Evolutionary conservation across 2,888 invertebrate species (phyloP), one percentile per base, ranked within the genome.

Genomic region (Amaurobius ferox): DNA sequence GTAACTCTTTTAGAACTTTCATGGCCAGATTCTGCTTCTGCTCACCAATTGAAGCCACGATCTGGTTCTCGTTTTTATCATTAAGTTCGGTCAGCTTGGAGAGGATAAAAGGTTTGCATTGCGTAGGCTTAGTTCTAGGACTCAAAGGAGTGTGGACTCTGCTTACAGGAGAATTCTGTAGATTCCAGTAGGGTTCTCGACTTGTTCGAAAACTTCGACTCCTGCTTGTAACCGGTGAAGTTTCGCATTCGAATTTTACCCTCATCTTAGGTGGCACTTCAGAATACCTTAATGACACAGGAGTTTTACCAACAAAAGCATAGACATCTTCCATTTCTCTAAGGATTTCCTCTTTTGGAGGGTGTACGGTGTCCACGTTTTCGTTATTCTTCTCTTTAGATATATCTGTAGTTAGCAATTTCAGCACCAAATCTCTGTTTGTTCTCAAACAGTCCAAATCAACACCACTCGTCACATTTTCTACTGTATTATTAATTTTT

Each of bases 311-410:
- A 23, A 55, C 23, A 3, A 55, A 23, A n/a, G 55, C 2, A 55
- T 55, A 55, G 6, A 55, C 23, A 23, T 55, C 55, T 55, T 55
- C 55, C 55, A 55, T 55, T 23, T 55, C 55, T 16, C 55, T n/a
- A 5, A 55, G 11, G 1, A 55, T 55, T 16, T 55, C 55, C 1
- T 55, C 19, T 11, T 55, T 23, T 5, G 55, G 55, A 3, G 55
- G 55, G 23, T 3, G 23, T 23, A 23, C 23, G 3, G 6, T 23
- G 5, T 1, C 1, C 1, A 23, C 44, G 2, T 2, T 2, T 13
- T 44, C n/a, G 2, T 44, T n/a, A 13, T 44, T 16, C 6, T 55
- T 55, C 1, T 19, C 5, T n/a, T n/a, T n/a, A 23, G 55, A n/a
- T 3, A 3, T 6, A 23, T 23, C 55, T 5, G 3, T 55, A 11